Evolutionary conservation across 2,888 invertebrate species (phyloP), one percentile per base, ranked within the genome.

Genomic region (Eupithecia exiguata): DNA sequence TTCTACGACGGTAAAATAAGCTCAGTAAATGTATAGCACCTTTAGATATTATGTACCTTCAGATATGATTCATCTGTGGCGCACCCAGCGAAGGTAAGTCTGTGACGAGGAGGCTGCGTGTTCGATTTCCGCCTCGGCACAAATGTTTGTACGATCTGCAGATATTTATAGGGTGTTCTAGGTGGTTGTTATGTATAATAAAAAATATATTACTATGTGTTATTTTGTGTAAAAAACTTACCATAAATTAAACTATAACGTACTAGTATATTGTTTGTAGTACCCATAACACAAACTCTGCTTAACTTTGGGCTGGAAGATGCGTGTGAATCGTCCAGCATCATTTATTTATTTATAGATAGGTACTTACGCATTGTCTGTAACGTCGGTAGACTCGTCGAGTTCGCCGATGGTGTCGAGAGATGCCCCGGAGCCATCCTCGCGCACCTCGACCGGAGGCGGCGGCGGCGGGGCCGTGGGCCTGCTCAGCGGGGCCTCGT

Each of bases 351-450:
- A 14, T 43, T 43, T n/a, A n/a, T 5, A 38, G 14, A 16, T 14
- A 38, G 65, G 16, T 83, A 94, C 94, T 94, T 83, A 94, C 95
- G 86, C 83, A 82, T 86, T 91, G 78, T 94, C 92, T 69, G 91
- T 89, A 82, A 92, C 88, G 81, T 94, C 92, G 79, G 88, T 87
- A 76, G 95, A 95, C 85, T 96, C 96, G 82, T 96, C 96, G 78
- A 96, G 95, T 88, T 96, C 97, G 25, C 96, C 96, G 79, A 97
- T 97, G 36, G 97, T 96, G 68, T 96, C 96, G 68, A 97, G 91
- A 66, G 96, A 96, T 30, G 95, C 95, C 36, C 95, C 95, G 21
- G 95, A 93, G 70, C 94, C 94, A 86, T 95, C 96, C 93, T 96
- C 91, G 82, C 95, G 83, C 76, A 91, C 87, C 80, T 94, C 94